A percentile compares a stretch with the other conserved stretches of the same genome.
phyloP scores from a whole-genome alignment of 2,888 invertebrate species.

The Oligia latruncula region DNA sequence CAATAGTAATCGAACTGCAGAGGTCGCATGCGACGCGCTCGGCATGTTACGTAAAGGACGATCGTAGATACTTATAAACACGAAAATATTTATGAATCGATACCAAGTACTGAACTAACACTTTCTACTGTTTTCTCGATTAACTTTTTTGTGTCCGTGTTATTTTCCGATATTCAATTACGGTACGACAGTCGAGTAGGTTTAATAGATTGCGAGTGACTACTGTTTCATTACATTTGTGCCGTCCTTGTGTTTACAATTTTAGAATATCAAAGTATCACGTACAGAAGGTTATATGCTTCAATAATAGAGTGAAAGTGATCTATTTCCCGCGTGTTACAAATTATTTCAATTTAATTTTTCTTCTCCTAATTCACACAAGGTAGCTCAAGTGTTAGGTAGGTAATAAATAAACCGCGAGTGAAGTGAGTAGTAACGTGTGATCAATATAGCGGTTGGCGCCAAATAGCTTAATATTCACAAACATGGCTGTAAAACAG shows the following conservation, averaged over 20 bases:
- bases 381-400: background rate
- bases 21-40: slow-evolving; percentile 66
- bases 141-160: slow-evolving; percentile 39
- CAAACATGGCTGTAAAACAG: slow-evolving; percentile 33
- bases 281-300: background rate
- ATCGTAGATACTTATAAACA: slow-evolving; percentile 57
- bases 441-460: slow-evolving; percentile 46
- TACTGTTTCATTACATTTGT: slow-evolving; percentile 24
- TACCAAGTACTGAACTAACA: slow-evolving; percentile 34
- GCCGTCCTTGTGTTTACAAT: slow-evolving; percentile 10
- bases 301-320: slow-evolving; percentile 4
- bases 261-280: slow-evolving; percentile 7
- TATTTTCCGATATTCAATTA: slow-evolving; percentile 53
- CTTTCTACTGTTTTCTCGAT: slow-evolving; percentile 44
- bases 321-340: slow-evolving; percentile 29
- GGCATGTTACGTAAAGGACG: slow-evolving; percentile 68
- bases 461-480: slow-evolving; percentile 41
- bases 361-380: slow-evolving; percentile 4
- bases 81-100: slow-evolving; percentile 60
- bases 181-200: slow-evolving; percentile 5
- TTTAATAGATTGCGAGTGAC: slow-evolving; percentile 32
- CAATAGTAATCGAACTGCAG: slow-evolving; percentile 61
- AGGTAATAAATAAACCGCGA: slow-evolving; percentile 24
- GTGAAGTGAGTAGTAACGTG: slow-evolving; percentile 32
- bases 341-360: slow-evolving; percentile 35